phyloP scores from a whole-genome alignment of 2,888 invertebrate species.

The Sycophila texana region DNA sequence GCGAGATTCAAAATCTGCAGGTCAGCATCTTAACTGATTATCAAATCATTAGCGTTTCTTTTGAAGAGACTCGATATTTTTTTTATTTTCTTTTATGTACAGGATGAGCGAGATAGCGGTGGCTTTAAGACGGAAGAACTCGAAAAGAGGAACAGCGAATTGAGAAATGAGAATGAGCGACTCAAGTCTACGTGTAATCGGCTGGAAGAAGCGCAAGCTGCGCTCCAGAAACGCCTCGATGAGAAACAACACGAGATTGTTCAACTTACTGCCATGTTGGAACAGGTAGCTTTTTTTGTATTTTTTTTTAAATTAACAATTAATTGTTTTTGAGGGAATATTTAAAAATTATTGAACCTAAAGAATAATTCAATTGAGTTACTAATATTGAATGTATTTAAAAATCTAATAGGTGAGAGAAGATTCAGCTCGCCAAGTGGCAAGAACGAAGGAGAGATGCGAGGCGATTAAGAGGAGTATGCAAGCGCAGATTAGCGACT shows the following conservation, averaged over 20 bases:
- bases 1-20: conserved; percentile 64
- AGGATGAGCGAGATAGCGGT: conserved; percentile 63
- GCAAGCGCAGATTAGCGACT: conserved; percentile 82
- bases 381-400: neutral
- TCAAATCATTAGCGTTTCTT: no score
- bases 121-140: conserved; percentile 67
- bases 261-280: conserved; percentile 81
- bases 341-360: neutral
- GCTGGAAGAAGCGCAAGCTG: conserved; percentile 79
- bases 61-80: no score
- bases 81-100: neutral
- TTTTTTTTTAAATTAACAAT: neutral
- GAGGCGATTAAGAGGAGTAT: conserved; percentile 81
- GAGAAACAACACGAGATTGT: conserved; percentile 84
- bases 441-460: conserved; percentile 81
- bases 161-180: conserved; percentile 77
- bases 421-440: conserved; percentile 82
- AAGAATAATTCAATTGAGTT: neutral
- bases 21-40: conserved; percentile 54
- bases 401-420: conserved; percentile 77
- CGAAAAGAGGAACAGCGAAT: conserved; percentile 76
- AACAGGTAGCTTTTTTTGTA: conserved; percentile 68
- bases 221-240: conserved; percentile 80
- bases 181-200: conserved; percentile 78
- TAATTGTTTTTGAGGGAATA: no score